Evolutionary conservation across 1,140 invertebrate species (phyloP), one percentile per base, ranked within the genome.

Genomic region (Brachystomella parvula): DNA sequence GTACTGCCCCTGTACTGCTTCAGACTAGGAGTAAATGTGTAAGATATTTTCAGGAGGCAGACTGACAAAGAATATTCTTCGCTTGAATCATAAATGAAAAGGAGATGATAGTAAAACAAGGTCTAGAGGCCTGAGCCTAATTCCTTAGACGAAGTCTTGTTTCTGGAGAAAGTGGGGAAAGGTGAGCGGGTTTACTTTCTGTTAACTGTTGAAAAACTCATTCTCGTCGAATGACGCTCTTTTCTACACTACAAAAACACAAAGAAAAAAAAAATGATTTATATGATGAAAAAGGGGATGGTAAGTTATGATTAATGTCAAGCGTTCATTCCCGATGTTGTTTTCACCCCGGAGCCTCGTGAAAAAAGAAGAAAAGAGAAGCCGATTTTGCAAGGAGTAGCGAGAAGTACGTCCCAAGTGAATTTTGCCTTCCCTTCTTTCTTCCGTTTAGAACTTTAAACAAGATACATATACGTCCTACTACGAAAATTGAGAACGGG

Each of bases 271-370:
- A 39, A 26, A 29, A 59, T 70, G 68, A 70, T 70, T 70, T 70
- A 70, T 70, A 66, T 64, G 68, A 70, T 70, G 68, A 70, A 70
- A 70, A 66, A 47, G 47, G 58, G 58, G 64, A 53, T 66, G 61
- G 59, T 64, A 63, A 70, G 68, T 66, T 70, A 66, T 70, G 68
- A 70, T 70, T 70, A 70, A 70, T 70, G 64, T 63, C 68, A 70
- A 65, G 61, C 64, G 3, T 53, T 53, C 49, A 53, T 53, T 53
- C 24, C 49, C 49, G 6, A 9, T 15, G 49, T 53, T 53, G 24
- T 26, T 17, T 24, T 19, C 24, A 12, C 24, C 49, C 49, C 21
- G 24, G 49, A 9, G 6, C n/a, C n/a, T n/a, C n/a, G n/a, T 39
- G 35, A 39, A 39, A n/a, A 39, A 39, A 39, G 35, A 39, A 39